Percentiles rank a stretch among this genome's conserved stretches.
Evolutionary conservation across 2,888 invertebrate species (phyloP).

Genomic region (Furcula furcula): DNA sequence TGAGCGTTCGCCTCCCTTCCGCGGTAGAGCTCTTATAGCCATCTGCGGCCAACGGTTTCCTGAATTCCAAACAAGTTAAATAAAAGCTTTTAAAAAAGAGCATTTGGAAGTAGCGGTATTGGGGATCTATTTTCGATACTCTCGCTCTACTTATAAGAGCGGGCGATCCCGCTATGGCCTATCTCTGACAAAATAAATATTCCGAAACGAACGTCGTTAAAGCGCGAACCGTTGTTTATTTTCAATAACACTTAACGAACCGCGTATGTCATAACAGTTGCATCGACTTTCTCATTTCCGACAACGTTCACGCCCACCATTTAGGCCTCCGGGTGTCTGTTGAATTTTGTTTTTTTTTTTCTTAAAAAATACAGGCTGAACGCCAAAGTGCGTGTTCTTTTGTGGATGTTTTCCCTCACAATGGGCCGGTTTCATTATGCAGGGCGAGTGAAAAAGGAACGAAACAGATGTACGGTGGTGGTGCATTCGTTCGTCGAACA

Average conservation of each 20-base stretch:
- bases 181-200: conserved; percentile 21
- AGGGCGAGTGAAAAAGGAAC: conserved; percentile 72
- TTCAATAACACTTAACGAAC: conserved; percentile 67
- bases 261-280: conserved; percentile 79
- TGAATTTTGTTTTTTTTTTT: too few relatives aligned
- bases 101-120: too few relatives aligned
- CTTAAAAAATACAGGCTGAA: conserved; percentile 62
- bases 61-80: too few relatives aligned
- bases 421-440: conserved; percentile 76
- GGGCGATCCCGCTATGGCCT: too few relatives aligned
- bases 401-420: conserved; percentile 71
- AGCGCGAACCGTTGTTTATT: conserved; percentile 57
- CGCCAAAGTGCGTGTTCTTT: conserved; percentile 73
- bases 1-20: too few relatives aligned
- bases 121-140: too few relatives aligned
- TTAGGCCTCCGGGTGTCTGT: conserved; percentile 60
- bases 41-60: too few relatives aligned
- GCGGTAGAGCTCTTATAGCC: too few relatives aligned
- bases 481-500: conserved; percentile 67
- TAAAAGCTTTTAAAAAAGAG: too few relatives aligned
- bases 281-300: conserved; percentile 75
- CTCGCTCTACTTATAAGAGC: too few relatives aligned
- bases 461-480: conserved; percentile 76
- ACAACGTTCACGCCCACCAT: conserved; percentile 70
- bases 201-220: conserved; percentile 37